Conservation (phyloP, 2,888 invertebrate genomes). For the Latheticus oryzae region DNA sequence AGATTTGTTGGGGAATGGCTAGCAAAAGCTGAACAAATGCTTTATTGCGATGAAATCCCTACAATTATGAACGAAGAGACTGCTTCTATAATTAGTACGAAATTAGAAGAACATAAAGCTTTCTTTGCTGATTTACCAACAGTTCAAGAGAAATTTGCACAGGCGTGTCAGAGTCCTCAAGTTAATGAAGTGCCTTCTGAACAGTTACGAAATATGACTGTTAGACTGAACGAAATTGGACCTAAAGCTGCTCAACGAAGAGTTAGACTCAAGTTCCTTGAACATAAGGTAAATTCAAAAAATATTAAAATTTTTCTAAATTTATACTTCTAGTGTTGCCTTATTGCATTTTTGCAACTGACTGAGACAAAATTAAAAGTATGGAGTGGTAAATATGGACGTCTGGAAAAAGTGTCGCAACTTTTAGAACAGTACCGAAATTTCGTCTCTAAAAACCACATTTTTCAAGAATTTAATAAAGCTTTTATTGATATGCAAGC, state of each 20-base stretch:
- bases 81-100: conserved; percentile 86
- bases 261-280: conserved; percentile 88
- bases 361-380: conserved; percentile 89
- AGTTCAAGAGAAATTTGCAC: conserved; percentile 81
- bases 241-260: conserved; percentile 84
- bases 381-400: conserved; percentile 92
- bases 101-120: conserved; percentile 88
- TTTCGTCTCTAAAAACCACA: conserved; percentile 92
- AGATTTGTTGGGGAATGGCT: conserved; percentile 91
- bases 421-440: conserved; percentile 90
- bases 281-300: conserved; percentile 75
- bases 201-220: conserved; percentile 85
- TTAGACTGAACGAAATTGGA: conserved; percentile 80
- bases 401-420: conserved; percentile 83
- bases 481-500: conserved; percentile 93
- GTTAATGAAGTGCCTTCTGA: conserved; percentile 80
- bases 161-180: conserved; percentile 76
- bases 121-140: conserved; percentile 89
- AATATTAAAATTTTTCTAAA: conserved; percentile 9
- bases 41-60: conserved; percentile 86
- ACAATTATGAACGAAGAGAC: conserved; percentile 89
- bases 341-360: conserved; percentile 90
- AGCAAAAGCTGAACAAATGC: conserved; percentile 84
- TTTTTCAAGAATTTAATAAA: conserved; percentile 94
- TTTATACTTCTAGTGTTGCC: conserved; percentile 75